phyloP scores from a whole-genome alignment of 2,797 vertebrate genomes.

The Pitangus sulphuratus region DNA sequence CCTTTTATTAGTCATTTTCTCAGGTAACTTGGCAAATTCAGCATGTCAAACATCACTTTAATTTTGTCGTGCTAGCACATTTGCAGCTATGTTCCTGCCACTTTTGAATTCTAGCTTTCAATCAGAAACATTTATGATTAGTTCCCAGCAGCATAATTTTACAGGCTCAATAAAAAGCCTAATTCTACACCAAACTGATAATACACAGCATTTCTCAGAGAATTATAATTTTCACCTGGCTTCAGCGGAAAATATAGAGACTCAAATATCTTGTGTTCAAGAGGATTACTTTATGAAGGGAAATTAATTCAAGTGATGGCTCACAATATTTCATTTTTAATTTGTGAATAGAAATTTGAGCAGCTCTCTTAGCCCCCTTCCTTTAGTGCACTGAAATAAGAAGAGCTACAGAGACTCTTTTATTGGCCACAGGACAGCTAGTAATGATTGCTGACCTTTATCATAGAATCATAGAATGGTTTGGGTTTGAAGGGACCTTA shows the following conservation, averaged over 20 bases:
- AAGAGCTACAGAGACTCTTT: background rate
- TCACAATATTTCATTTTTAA: background rate
- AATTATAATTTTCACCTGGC: background rate
- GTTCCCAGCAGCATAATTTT: background rate
- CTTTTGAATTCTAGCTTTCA: conserved; percentile 25
- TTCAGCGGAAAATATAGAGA: background rate
- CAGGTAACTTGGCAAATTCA: background rate
- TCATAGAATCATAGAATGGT: background rate
- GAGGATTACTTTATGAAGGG: background rate
- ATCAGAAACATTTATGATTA: background rate
- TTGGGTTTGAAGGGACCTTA: background rate
- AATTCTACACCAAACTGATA: background rate
- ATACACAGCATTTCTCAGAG: background rate
- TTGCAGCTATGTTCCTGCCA: background rate
- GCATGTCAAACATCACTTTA: background rate
- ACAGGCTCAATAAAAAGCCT: background rate
- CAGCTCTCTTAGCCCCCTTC: fast-evolving
- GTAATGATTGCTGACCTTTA: background rate
- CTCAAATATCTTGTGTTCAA: background rate
- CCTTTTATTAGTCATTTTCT: background rate
- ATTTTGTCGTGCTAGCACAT: background rate
- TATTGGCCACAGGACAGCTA: background rate
- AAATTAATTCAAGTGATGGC: background rate
- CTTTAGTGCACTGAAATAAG: background rate
- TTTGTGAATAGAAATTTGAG: background rate